Evolutionary conservation across 1,140 invertebrate genomes (phyloP), one percentile per base, ranked within the genome.

Genomic region (Galendromus occidentalis): DNA sequence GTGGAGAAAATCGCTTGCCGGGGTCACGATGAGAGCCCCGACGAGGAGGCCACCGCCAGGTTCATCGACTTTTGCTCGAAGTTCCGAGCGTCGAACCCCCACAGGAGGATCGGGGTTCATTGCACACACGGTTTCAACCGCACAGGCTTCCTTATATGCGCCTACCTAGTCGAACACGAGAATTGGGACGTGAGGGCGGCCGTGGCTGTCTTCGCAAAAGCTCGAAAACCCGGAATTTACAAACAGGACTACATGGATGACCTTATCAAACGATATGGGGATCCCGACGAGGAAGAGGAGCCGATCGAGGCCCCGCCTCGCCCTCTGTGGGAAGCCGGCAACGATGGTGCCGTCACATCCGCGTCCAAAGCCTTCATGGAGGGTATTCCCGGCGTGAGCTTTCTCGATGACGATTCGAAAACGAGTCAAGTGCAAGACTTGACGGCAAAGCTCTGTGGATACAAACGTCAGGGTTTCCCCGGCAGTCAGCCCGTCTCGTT

Each of bases 121-220:
- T 99, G 95, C 73, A 99, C 95, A 0, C 95, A 99, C 80, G 96
- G 95, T 0, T 99, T 98, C 73, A 99, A 99, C 76, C 80, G 96
- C 70, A 97, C 92, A 28, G 96, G 81, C 9, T 99, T 97, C 74
- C 78, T 98, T 0, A 87, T 98, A 63, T 82, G 85, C 59, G 84
- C 88, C 1, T 99, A 88, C 76, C 80, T 98, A 71, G 86, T 97
- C 6, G 83, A 91, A 77, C 80, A 82, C 66, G 76, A 85, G 30
- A 72, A 75, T 7, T 80, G 76, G 77, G 75, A 83, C 74, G 79
- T 94, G 2, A 86, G 89, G 67, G 84, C 85, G 20, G 89, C 88
- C 0, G 71, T 97, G 0, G 74, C 76, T 55, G 79, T 82, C 71
- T 97, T 96, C 80, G 79, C 79, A n/a, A 68, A 77, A 69, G 66